Evolutionary conservation across 2,888 invertebrate species (phyloP).

Genomic region (Torymus aiolomorphi): DNA sequence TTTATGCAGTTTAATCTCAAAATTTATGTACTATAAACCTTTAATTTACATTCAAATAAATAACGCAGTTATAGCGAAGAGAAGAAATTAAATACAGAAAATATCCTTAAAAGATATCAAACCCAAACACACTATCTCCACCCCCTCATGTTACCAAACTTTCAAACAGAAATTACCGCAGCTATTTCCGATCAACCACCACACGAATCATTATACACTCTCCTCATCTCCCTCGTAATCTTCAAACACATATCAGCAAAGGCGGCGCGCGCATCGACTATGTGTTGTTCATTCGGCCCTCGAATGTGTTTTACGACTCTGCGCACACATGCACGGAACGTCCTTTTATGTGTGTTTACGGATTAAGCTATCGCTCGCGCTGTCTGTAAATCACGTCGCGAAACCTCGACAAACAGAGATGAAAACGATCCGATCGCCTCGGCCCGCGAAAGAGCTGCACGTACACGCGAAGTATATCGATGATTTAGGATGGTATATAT

Average conservation of each 20-base stretch:
- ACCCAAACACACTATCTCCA: too few relatives aligned
- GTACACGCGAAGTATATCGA: not conserved
- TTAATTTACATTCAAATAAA: too few relatives aligned
- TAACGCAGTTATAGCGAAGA: too few relatives aligned
- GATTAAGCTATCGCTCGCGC: constrained; percentile 66
- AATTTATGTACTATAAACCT: too few relatives aligned
- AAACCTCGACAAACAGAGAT: constrained; percentile 63
- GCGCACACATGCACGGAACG: constrained; percentile 3
- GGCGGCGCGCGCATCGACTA: constrained; percentile 36
- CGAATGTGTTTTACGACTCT: constrained; percentile 20
- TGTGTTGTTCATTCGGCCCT: constrained; percentile 15
- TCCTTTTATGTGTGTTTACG: constrained; percentile 61
- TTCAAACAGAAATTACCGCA: too few relatives aligned
- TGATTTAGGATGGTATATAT: constrained; percentile 2
- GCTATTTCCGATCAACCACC: not conserved
- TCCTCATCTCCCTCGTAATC: not conserved
- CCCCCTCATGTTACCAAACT: too few relatives aligned
- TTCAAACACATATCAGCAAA: constrained; percentile 27
- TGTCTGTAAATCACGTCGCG: constrained; percentile 67
- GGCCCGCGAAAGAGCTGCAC: not conserved
- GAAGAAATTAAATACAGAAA: too few relatives aligned
- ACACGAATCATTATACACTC: not conserved
- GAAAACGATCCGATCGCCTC: constrained; percentile 56
- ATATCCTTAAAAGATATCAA: too few relatives aligned
- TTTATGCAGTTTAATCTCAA: too few relatives aligned